A percentile compares a stretch with the other conserved stretches of the same genome.
These are phyloP conservation scores for Gallinago stenura DNA, from an alignment of 2,797 vertebrate species.

Conservation along the genomic window DNA sequence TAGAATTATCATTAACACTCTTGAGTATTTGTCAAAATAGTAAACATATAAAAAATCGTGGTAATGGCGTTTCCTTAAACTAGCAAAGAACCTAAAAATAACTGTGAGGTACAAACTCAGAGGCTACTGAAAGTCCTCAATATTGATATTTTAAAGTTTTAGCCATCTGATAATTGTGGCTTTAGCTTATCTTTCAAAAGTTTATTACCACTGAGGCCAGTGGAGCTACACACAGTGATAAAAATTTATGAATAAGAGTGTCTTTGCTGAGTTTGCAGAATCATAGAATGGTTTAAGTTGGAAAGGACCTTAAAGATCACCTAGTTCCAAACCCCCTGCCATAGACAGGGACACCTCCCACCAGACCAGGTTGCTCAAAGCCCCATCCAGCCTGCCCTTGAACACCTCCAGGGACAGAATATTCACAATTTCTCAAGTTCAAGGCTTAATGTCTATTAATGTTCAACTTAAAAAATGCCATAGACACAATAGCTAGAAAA, in stretches of 20 bases:
- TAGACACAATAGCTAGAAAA: background rate
- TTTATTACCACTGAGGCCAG: background rate
- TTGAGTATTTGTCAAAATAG: background rate
- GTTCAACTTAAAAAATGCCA: background rate
- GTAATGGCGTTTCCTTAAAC: background rate
- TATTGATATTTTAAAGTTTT: background rate
- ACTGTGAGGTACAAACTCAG: background rate
- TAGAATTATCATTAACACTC: background rate
- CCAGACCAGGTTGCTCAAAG: background rate
- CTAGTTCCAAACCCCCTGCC: background rate
- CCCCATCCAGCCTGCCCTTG: background rate
- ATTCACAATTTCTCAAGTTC: background rate
- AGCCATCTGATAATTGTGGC: background rate
- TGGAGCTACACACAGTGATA: background rate
- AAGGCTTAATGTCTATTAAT: background rate
- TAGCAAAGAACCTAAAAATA: background rate
- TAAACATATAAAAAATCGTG: background rate
- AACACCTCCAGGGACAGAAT: background rate
- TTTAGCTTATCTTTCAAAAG: background rate
- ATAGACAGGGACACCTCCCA: background rate
- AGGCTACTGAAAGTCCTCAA: background rate
- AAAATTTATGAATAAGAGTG: background rate
- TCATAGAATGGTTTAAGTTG: background rate
- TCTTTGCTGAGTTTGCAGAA: background rate
- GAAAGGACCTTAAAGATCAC: background rate